Conservation (phyloP, 2,888 invertebrate genomes). For the Hedya salicella region DNA sequence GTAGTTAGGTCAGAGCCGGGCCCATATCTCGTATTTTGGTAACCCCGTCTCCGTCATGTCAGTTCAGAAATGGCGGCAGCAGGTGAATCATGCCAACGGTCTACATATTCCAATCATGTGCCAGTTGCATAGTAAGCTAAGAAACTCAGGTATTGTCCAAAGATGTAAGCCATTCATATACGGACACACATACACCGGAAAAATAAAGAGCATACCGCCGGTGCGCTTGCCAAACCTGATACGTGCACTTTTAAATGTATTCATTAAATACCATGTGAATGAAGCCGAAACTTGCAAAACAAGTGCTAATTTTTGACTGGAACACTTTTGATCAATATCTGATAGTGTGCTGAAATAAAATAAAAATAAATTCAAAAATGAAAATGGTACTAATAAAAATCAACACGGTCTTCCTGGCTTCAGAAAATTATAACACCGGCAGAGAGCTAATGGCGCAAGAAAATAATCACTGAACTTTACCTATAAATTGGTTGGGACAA, state of each 20-base stretch:
- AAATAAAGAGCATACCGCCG: slow-evolving; percentile 29
- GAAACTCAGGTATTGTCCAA: slow-evolving; percentile 42
- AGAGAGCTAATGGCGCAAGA: too few relatives aligned
- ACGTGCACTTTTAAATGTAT: slow-evolving; percentile 10
- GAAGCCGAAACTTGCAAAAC: too few relatives aligned
- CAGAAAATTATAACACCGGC: too few relatives aligned
- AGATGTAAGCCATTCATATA: slow-evolving; percentile 43
- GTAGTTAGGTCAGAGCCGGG: slow-evolving; percentile 4
- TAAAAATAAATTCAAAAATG: too few relatives aligned
- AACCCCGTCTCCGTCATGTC: slow-evolving; percentile 23
- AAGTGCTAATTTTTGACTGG: too few relatives aligned
- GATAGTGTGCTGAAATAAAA: too few relatives aligned
- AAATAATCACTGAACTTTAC: too few relatives aligned
- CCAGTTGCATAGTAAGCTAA: slow-evolving; percentile 43
- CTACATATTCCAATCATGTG: slow-evolving; percentile 41
- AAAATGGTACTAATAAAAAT: too few relatives aligned
- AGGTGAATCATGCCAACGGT: slow-evolving; percentile 40
- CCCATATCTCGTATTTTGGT: slow-evolving; percentile 1
- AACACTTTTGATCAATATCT: too few relatives aligned
- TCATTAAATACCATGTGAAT: neutral
- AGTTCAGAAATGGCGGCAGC: slow-evolving; percentile 37
- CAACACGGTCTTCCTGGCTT: too few relatives aligned
- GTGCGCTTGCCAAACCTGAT: slow-evolving; percentile 29
- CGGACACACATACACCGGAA: slow-evolving; percentile 34
- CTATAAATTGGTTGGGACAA: too few relatives aligned